A percentile compares a stretch with the other conserved stretches of the same genome.
phyloP scores from a whole-genome alignment of 1,140 invertebrate genomes.

The Liolophura sinensis region DNA sequence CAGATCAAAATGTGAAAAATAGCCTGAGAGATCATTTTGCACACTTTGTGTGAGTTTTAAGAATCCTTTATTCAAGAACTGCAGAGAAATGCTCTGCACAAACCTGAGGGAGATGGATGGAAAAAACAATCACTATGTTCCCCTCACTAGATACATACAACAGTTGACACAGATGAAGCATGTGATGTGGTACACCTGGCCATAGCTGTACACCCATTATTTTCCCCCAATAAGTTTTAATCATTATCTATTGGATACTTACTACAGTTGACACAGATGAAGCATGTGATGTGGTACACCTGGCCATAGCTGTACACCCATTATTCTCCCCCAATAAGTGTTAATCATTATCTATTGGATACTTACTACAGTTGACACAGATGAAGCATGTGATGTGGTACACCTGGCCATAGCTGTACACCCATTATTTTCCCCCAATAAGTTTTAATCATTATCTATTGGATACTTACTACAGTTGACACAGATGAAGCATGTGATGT shows the following conservation, averaged over 20 bases:
- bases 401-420: slow-evolving; percentile 94
- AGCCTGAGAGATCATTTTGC: too few species aligned
- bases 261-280: slow-evolving; percentile 68
- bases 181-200: slow-evolving; percentile 90
- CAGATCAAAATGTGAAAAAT: too few species aligned
- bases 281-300: slow-evolving; percentile 91
- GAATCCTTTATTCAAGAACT: too few species aligned
- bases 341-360: neutral
- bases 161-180: slow-evolving; percentile 94
- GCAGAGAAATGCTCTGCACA: too few species aligned
- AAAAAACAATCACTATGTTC: too few species aligned
- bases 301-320: slow-evolving; percentile 58
- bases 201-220: slow-evolving; percentile 93
- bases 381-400: slow-evolving; percentile 96
- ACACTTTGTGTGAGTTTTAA: too few species aligned
- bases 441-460: slow-evolving; percentile 52
- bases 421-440: slow-evolving; percentile 86
- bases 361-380: slow-evolving; percentile 80
- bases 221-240: slow-evolving; percentile 85
- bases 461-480: slow-evolving; percentile 72
- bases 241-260: too few species aligned
- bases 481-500: slow-evolving; percentile 94
- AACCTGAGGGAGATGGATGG: too few species aligned
- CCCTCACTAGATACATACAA: slow-evolving; percentile 60
- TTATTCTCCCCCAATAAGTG: neutral